phyloP scores from a whole-genome alignment of 2,888 invertebrate genomes.

The Netelia melanura region DNA sequence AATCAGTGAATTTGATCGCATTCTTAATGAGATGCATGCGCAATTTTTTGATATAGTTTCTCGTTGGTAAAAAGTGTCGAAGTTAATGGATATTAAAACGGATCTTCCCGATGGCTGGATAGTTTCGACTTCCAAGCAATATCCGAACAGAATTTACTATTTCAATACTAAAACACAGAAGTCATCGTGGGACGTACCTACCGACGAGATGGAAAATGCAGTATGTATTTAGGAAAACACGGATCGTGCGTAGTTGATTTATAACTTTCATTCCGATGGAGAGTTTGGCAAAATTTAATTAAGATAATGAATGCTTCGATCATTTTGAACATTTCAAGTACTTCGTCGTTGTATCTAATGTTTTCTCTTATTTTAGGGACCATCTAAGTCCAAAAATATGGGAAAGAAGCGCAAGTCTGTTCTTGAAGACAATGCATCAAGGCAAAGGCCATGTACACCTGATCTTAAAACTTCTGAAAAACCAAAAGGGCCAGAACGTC shows the following conservation, averaged over 20 bases:
- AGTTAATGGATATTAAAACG: neutral
- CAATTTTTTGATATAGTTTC: neutral
- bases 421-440: neutral
- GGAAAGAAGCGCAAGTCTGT: conserved; percentile 53
- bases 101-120: conserved; percentile 77
- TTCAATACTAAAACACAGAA: conserved; percentile 78
- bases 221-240: conserved; percentile 29
- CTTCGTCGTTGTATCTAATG: neutral
- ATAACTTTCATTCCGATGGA: neutral
- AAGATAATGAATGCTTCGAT: neutral
- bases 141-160: conserved; percentile 79
- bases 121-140: conserved; percentile 75
- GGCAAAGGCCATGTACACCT: conserved; percentile 57
- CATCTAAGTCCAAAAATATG: conserved; percentile 19
- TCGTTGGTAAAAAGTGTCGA: neutral
- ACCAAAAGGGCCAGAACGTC: conserved; percentile 35
- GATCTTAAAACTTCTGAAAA: conserved; percentile 42
- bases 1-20: neutral
- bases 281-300: neutral
- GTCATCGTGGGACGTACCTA: conserved; percentile 76
- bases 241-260: neutral
- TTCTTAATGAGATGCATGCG: neutral
- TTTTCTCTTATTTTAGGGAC: conserved; percentile 30
- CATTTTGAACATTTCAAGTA: neutral
- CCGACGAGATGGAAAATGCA: conserved; percentile 23